phyloP scores from a whole-genome alignment of 2,113 vertebrate species.

The Gila orcuttii region DNA sequence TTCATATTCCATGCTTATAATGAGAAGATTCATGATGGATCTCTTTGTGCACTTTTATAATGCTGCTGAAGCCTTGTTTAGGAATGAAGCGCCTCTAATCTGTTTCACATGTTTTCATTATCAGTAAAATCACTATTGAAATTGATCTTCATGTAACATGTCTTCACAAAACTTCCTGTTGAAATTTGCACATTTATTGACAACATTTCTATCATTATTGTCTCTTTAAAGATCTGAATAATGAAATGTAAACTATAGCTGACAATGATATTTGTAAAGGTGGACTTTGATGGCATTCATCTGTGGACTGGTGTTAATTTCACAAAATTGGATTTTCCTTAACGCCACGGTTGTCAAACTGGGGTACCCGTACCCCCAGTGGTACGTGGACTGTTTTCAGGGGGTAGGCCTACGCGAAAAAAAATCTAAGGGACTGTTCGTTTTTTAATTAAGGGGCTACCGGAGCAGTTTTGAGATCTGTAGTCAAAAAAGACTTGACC shows the following conservation, averaged over 20 bases:
- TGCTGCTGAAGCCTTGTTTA: background rate
- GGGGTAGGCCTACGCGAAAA: too few species aligned
- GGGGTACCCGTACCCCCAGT: too few species aligned
- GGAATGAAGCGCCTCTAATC: background rate
- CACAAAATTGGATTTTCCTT: background rate
- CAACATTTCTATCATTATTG: background rate
- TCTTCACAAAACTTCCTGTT: too few species aligned
- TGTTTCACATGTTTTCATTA: background rate
- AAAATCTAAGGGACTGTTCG: too few species aligned
- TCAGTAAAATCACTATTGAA: background rate
- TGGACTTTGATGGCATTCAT: background rate
- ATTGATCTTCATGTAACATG: too few species aligned
- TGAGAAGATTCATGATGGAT: background rate
- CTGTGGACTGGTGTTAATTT: background rate
- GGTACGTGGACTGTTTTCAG: too few species aligned
- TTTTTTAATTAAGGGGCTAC: too few species aligned
- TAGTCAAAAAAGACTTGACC: too few species aligned
- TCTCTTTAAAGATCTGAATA: background rate
- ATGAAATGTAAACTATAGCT: background rate
- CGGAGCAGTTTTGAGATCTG: too few species aligned
- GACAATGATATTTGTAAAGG: background rate
- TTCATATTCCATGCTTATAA: background rate
- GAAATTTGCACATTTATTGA: too few species aligned
- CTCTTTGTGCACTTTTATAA: too few species aligned
- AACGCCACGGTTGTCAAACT: too few species aligned